A percentile compares a stretch with the other conserved stretches of the same genome.
Conservation (phyloP, 2,113 vertebrate genomes). For the Tympanuchus pallidicinctus region DNA sequence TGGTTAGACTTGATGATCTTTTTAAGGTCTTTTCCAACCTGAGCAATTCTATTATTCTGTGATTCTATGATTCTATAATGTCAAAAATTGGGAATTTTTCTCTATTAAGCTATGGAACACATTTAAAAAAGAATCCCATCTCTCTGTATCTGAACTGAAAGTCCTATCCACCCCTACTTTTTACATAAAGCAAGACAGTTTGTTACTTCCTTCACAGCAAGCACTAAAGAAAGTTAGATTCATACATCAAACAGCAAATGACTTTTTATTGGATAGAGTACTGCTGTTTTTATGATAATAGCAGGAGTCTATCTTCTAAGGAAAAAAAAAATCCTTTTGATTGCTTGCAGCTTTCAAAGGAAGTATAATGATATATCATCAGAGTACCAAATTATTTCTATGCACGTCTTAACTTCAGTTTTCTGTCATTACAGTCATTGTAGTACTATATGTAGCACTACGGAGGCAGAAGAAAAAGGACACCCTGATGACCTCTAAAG, state of each 20-base stretch:
- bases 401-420: neutral
- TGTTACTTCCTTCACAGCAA: neutral
- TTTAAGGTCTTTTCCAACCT: too few species aligned
- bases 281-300: neutral
- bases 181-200: neutral
- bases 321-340: neutral
- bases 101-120: neutral
- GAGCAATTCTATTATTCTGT: too few species aligned
- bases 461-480: conserved; percentile 95
- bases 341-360: neutral
- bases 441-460: conserved; percentile 95
- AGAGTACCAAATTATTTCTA: neutral
- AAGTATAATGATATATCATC: neutral
- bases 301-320: neutral
- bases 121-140: neutral
- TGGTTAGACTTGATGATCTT: too few species aligned
- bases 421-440: conserved; percentile 84
- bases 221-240: neutral
- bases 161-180: neutral
- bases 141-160: neutral
- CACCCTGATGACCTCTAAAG: conserved; percentile 97
- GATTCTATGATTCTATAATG: neutral
- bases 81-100: neutral
- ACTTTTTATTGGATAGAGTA: neutral
- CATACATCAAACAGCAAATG: neutral